These are phyloP conservation scores for Acanthoscelides obtectus DNA, from an alignment of 2,888 invertebrate species.

Conservation along the genomic window DNA sequence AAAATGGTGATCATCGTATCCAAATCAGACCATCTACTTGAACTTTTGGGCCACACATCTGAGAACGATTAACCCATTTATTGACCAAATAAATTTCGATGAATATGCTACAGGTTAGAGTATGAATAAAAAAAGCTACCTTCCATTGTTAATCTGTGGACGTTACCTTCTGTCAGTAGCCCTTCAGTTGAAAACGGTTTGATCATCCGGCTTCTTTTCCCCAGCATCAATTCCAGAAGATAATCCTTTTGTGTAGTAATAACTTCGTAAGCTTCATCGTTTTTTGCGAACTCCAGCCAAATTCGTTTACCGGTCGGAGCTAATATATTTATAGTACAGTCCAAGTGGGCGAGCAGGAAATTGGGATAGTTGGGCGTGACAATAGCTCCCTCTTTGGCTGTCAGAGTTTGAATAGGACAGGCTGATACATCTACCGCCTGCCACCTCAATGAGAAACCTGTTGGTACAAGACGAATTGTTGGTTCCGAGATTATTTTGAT, in stretches of 20 bases:
- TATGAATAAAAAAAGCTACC: no score
- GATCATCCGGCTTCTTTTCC: conserved; percentile 47
- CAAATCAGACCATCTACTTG: no score
- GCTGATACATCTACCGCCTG: conserved; percentile 68
- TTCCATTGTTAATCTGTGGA: no score
- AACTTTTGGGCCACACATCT: no score
- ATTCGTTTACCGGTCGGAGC: conserved; percentile 68
- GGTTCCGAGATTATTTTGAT: no score
- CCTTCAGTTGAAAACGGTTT: conserved; percentile 54
- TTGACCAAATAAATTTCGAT: no score
- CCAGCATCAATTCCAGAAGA: conserved; percentile 57
- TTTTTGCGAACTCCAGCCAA: conserved; percentile 54
- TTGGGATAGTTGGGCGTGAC: conserved; percentile 72
- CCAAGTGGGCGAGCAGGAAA: conserved; percentile 63
- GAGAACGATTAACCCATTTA: no score
- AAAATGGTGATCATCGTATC: no score
- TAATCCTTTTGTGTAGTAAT: conserved; percentile 49
- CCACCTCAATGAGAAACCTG: conserved; percentile 69
- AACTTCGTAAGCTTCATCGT: not conserved
- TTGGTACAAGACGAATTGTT: not conserved
- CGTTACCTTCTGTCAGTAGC: conserved; percentile 57
- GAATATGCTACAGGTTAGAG: no score
- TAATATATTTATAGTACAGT: conserved; percentile 66
- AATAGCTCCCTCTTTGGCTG: conserved; percentile 62
- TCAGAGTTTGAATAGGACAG: conserved; percentile 66